Evolutionary conservation across 1,140 invertebrate species (phyloP), one percentile per base, ranked within the genome.

Genomic region (Leptopilina clavipes): DNA sequence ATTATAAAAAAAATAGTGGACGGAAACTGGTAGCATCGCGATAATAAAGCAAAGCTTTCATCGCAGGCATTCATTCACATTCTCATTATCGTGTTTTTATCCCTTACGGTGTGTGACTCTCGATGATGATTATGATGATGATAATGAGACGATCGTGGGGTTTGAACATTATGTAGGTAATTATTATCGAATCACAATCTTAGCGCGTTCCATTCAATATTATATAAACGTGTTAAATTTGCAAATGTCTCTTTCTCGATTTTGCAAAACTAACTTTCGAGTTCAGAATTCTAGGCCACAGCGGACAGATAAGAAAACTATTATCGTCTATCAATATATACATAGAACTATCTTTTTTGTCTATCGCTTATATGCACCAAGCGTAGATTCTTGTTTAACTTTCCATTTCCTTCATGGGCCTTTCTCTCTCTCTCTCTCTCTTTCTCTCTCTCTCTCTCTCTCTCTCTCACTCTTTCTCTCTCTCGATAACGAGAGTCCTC

Each of bases 401-500:
- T 65, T 31, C 59, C 59, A 65, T 65, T 65, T 65, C 59, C 59
- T 65, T 25, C 18, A 12, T 59, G 18, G 56, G 25, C 25, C 19
- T n/a, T n/a, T n/a, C n/a, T n/a, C n/a, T 12, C 37, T 59, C 22
- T 65, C 25, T 12, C 37, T 59, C 22, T 65, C 25, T n/a, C n/a
- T n/a, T n/a, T n/a, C n/a, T 12, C 37, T 59, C 22, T 65, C 25
- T 12, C 37, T 59, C 22, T 65, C 25, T 12, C 37, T 59, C 22
- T 65, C 25, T 12, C 37, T 59, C 22, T 65, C 25, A n/a, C n/a
- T n/a, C n/a, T n/a, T n/a, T n/a, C n/a, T n/a, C n/a, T 12, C 37
- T 59, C 22, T 65, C 25, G 59, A 65, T 31, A 65, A 65, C 22
- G 22, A 65, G 59, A 65, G 59, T 65, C 59, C 59, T 65, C 59